Conservation (phyloP, 1,140 invertebrate genomes). For the Mercenaria mercenaria region DNA sequence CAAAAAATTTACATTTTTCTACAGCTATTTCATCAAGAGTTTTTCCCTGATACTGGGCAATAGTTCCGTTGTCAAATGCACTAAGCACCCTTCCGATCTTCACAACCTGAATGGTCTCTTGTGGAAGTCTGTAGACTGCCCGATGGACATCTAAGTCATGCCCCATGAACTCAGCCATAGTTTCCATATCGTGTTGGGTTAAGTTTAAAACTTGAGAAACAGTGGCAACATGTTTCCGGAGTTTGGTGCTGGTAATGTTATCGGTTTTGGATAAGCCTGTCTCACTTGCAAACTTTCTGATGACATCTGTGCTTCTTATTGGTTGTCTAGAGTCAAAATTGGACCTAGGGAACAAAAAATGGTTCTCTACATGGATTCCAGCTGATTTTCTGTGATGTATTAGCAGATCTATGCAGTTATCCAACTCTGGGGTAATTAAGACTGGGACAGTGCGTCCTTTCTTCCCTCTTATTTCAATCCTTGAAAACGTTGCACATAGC, state of each 20-base stretch:
- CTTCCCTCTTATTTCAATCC: conserved; percentile 72
- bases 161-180: conserved; percentile 64
- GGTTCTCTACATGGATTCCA: conserved; percentile 64
- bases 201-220: conserved; percentile 66
- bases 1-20: conserved; percentile 51
- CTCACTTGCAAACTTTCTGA: conserved; percentile 55
- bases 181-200: conserved; percentile 52
- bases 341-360: conserved; percentile 66
- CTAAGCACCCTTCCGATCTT: conserved; percentile 57
- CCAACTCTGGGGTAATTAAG: conserved; percentile 61
- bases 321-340: conserved; percentile 51
- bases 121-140: conserved; percentile 63
- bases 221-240: conserved; percentile 69
- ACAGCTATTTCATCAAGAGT: conserved; percentile 62
- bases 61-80: conserved; percentile 61
- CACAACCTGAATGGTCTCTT: conserved; percentile 58
- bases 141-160: conserved; percentile 68
- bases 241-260: conserved; percentile 62
- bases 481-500: conserved; percentile 56
- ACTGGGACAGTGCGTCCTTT: conserved; percentile 69
- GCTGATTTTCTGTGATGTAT: conserved; percentile 56
- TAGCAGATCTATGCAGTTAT: conserved; percentile 54
- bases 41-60: conserved; percentile 58
- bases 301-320: conserved; percentile 60
- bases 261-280: conserved; percentile 13